Base-by-base conservation (phyloP, 2,888 invertebrate genomes). In the Cepaea hortensis region DNA sequence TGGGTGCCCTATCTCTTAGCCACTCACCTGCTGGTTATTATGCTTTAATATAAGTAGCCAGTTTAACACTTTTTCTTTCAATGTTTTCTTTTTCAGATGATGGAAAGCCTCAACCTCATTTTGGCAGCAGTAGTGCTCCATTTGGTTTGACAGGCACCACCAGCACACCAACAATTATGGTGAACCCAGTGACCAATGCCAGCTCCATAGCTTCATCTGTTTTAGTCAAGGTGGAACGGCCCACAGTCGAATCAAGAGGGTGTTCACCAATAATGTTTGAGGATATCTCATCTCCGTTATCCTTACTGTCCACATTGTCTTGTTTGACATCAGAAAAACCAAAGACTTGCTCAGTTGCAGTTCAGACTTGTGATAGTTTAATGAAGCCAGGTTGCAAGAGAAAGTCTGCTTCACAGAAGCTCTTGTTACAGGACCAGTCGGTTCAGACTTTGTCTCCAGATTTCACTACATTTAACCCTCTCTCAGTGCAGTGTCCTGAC, bases 251-350 rank as follows among this genome's bases (percentile, higher is more conserved):
- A 88, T 93, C 93, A 80, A 89, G 92, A 35, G 93, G 93, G n/a
- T 92, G 92, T 1, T 93, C 93, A 20, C 93, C 93, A 11, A 93
- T 93, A 90, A 87, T 91, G 86, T 91, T 92, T 62, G 91, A 91
- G 20, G 87, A 89, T 61, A 72, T 87, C 3, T 87, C 89, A 20
- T 88, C 90, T 50, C 65, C 87, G 3, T 62, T 84, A 11, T 79
- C 87, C 13, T 7, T 80, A 15, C n/a, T 80, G 13, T 87, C 83
- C 15, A 72, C 87, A 35, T 55, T 84, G 20, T 80, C 84, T n/a
- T 83, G 83, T 9, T 70, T 79, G 18, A 61, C 86, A 2, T 68
- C 72, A 3, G 48, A 68, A 20, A 87, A 70, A 68, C 61, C 84
- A 65, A 55, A 61, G 13, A 84, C 85, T 72, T 88, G 88, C 79